Evolutionary conservation across 2,113 vertebrate species (phyloP).

Genomic region (Plestiodon gilberti): DNA sequence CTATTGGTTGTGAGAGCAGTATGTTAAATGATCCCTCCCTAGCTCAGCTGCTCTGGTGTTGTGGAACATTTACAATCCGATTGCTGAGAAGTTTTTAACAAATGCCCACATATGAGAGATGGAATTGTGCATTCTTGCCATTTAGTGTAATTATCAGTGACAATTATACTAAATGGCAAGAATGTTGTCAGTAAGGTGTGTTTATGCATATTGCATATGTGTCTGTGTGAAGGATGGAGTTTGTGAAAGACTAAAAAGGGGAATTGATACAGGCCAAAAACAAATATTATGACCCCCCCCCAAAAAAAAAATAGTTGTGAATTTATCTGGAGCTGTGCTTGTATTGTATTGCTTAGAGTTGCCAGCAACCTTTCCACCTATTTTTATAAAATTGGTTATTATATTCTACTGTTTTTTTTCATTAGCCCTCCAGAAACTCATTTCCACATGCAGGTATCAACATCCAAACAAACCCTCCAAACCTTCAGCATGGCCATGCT

Average conservation of each 20-base stretch:
- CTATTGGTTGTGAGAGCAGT: neutral
- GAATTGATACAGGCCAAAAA: neutral
- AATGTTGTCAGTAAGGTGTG: neutral
- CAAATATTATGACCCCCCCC: too few relatives aligned
- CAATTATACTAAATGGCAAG: neutral
- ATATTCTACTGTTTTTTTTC: conserved; percentile 14
- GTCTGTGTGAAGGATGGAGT: neutral
- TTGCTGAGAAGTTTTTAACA: neutral
- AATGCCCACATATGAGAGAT: neutral
- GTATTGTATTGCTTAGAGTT: neutral
- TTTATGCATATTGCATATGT: neutral
- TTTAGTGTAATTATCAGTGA: too few relatives aligned
- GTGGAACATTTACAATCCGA: neutral
- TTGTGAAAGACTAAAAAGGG: neutral
- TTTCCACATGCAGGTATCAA: neutral
- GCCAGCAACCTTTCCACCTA: neutral
- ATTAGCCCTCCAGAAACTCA: conserved; percentile 23
- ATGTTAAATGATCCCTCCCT: neutral
- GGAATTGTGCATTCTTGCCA: neutral
- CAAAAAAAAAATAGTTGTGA: neutral
- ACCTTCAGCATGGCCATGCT: conserved; percentile 2
- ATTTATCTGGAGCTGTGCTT: too few relatives aligned
- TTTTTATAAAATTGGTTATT: conserved; percentile 35
- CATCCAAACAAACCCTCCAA: neutral
- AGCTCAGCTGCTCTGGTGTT: neutral